Evolutionary conservation across 2,113 vertebrate genomes (phyloP), one percentile per base, ranked within the genome.

Genomic region (Menidia beryllina): DNA sequence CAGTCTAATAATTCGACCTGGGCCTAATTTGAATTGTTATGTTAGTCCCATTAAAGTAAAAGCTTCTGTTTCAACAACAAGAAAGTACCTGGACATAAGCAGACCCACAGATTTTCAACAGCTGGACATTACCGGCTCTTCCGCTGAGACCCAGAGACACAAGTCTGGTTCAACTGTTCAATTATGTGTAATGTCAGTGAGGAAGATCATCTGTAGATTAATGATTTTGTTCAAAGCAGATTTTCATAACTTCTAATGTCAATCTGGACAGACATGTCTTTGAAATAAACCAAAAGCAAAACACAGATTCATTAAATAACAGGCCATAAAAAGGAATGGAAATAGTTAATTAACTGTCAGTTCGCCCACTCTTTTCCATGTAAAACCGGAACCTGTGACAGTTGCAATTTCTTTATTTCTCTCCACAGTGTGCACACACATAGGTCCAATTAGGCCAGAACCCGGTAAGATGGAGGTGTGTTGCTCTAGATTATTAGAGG

Each of bases 401-500:
- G 26, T 0, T 2, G 15, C 66, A 9, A n/a, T 19, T 24, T 66
- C 55, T 62, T 43, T 57, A 71, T 72, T 59, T 50, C 21, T 38
- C 19, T 39, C 21, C 19, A 58, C 65, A 30, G 60, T 66, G 6
- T 67, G 50, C 45, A 45, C 72, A 3, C 41, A 55, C 48, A 83
- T 3, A 6, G 13, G 70, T 57, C 68, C 75, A 78, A 73, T 85
- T 79, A 85, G n/a, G 68, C 50, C 77, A 4, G 52, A 72, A 78
- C 15, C 57, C 65, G 51, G 69, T 30, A 30, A 43, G 66, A 79
- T 72, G 61, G 75, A 74, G 75, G 48, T 2, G 69, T 26, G 27
- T 77, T 77, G 77, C 75, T 76, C 65, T 64, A 64, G 45, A 53
- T 48, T 43, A 77, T 86, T 65, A 70, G 60, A 84, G 34, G 57